Evolutionary conservation across 1,140 invertebrate species (phyloP).

Genomic region (Tachypleus tridentatus): DNA sequence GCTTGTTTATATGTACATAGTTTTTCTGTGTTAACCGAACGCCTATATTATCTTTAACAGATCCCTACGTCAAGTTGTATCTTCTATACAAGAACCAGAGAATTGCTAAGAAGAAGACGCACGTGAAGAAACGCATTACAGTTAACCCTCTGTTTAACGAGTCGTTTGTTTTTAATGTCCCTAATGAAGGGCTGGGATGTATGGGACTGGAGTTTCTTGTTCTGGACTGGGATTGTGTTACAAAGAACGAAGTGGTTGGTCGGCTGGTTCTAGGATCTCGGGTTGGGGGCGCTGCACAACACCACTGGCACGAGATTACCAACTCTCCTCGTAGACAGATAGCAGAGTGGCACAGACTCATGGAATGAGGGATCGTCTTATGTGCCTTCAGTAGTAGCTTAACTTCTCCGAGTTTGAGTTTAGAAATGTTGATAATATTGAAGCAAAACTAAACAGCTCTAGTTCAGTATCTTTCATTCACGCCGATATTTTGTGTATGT

Average conservation of each 20-base stretch:
- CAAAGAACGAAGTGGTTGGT: conserved; percentile 95
- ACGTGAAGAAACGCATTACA: conserved; percentile 93
- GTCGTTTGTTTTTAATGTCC: conserved; percentile 57
- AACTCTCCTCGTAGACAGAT: conserved; percentile 89
- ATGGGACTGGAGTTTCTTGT: conserved; percentile 84
- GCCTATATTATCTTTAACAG: conserved; percentile 33
- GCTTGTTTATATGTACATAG: not conserved
- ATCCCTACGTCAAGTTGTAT: conserved; percentile 85
- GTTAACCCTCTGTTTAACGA: conserved; percentile 97
- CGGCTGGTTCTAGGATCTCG: conserved; percentile 74
- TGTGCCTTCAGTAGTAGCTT: too few relatives aligned
- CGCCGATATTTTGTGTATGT: too few relatives aligned
- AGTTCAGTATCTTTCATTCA: too few relatives aligned
- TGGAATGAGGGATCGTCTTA: too few relatives aligned
- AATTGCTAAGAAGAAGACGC: conserved; percentile 97
- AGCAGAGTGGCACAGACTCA: conserved; percentile 92
- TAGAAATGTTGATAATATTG: too few relatives aligned
- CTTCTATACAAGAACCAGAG: conserved; percentile 87
- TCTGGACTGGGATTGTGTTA: conserved; percentile 91
- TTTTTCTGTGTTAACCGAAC: conserved; percentile 15
- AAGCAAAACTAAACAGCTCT: too few relatives aligned
- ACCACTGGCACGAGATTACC: conserved; percentile 93
- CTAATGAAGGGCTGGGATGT: conserved; percentile 65
- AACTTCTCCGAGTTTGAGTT: too few relatives aligned
- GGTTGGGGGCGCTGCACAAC: conserved; percentile 56